Conservation (phyloP, 2,888 invertebrate genomes). For the Ceriagrion tenellum region DNA sequence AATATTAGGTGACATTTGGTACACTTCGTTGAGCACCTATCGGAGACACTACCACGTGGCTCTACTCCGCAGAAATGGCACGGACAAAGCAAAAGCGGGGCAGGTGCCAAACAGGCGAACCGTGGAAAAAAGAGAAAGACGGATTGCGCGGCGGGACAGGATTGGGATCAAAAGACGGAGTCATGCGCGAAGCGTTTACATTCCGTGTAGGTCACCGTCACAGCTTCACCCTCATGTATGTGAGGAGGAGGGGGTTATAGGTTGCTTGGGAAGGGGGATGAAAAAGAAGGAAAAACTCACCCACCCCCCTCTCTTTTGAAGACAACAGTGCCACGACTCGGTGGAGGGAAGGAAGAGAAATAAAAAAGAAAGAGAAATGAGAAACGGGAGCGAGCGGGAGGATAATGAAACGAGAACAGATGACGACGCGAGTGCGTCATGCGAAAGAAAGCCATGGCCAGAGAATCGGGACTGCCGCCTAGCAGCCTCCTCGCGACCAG, state of each 20-base stretch:
- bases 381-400: neutral
- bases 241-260: neutral
- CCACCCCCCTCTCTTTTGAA: too few species aligned
- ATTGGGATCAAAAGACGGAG: neutral
- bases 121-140: neutral
- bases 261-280: neutral
- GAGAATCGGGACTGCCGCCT: neutral
- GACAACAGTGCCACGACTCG: neutral
- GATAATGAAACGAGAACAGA: neutral
- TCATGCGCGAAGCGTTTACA: neutral
- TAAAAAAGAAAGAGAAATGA: neutral
- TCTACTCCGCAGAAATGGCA: too few species aligned
- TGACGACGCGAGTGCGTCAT: neutral
- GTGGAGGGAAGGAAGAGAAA: neutral
- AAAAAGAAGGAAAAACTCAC: too few species aligned
- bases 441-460: neutral
- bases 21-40: too few species aligned
- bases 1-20: too few species aligned
- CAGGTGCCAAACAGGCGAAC: neutral
- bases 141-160: neutral
- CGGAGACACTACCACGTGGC: too few species aligned
- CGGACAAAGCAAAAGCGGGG: neutral
- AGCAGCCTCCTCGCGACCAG: neutral
- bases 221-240: neutral
- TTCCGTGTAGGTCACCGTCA: constrained; percentile 10